phyloP scores from a whole-genome alignment of 2,797 vertebrate species.

The Eulemur rubriventer region DNA sequence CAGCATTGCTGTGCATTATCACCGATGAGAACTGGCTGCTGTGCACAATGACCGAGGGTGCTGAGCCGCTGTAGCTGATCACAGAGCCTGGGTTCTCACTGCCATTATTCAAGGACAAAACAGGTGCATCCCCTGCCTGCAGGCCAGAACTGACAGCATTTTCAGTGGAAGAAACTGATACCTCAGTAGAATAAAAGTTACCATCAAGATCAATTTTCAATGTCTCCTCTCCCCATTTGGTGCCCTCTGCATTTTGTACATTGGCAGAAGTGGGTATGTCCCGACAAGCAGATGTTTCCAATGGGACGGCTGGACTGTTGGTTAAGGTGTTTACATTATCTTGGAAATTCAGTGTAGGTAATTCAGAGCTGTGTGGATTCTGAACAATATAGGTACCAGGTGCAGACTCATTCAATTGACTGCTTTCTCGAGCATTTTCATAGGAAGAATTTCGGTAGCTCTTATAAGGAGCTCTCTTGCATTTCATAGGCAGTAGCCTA shows the following conservation, averaged over 20 bases:
- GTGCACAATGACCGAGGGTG: conserved; percentile 89
- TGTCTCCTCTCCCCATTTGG: conserved; percentile 79
- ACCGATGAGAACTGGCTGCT: conserved; percentile 88
- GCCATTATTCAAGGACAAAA: conserved; percentile 60
- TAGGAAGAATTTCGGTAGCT: conserved; percentile 92
- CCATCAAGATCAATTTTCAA: conserved; percentile 78
- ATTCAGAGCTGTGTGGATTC: conserved; percentile 82
- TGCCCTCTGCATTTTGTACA: conserved; percentile 68
- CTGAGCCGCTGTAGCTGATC: conserved; percentile 87
- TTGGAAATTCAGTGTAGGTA: conserved; percentile 88
- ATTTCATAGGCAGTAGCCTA: conserved; percentile 97
- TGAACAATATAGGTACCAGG: conserved; percentile 81
- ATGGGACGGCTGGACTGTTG: conserved; percentile 86
- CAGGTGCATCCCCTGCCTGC: conserved; percentile 61
- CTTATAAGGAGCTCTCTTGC: conserved; percentile 94
- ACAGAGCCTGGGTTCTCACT: conserved; percentile 85
- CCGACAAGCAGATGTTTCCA: conserved; percentile 88
- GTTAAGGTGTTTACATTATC: conserved; percentile 80
- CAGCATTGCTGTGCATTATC: conserved; percentile 86
- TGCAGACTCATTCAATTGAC: conserved; percentile 83
- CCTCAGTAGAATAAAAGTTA: conserved; percentile 76
- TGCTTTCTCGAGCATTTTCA: conserved; percentile 83
- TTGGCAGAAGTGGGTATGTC: conserved; percentile 71
- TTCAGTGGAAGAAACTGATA: conserved; percentile 66
- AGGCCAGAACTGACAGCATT: conserved; percentile 45